A percentile compares a stretch with the other conserved stretches of the same genome.
Evolutionary conservation across 2,113 vertebrate species (phyloP).

Genomic region (Antennarius striatus): DNA sequence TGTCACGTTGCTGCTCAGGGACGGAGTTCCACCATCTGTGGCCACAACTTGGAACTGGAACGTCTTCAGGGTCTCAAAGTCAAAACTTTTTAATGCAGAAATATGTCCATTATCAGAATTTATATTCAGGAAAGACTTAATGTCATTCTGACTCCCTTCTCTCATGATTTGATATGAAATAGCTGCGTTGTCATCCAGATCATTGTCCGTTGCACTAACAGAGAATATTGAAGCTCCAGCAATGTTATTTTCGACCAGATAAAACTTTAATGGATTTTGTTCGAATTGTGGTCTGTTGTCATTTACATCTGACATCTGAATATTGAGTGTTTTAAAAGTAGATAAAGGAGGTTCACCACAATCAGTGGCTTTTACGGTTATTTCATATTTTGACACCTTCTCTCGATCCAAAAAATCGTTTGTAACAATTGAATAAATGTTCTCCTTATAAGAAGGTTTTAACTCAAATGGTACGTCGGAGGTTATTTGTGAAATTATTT

Average conservation of each 20-base stretch:
- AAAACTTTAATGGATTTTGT: slow-evolving; percentile 45
- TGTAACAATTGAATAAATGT: slow-evolving; percentile 71
- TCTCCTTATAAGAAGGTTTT: slow-evolving; percentile 67
- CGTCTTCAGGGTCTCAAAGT: slow-evolving; percentile 73
- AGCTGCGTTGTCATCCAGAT: slow-evolving; percentile 60
- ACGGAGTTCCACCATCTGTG: slow-evolving; percentile 69
- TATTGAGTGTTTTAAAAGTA: slow-evolving; percentile 47
- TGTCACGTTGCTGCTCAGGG: slow-evolving; percentile 65
- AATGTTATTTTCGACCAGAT: slow-evolving; percentile 67
- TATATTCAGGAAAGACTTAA: slow-evolving; percentile 45
- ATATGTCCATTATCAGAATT: slow-evolving; percentile 65
- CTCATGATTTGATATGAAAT: slow-evolving; percentile 53
- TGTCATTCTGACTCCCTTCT: slow-evolving; percentile 19
- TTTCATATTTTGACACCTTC: slow-evolving; percentile 71
- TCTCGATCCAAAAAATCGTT: slow-evolving; percentile 68
- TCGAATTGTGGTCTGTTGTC: slow-evolving; percentile 71
- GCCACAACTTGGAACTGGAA: slow-evolving; percentile 73
- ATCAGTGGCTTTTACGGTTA: slow-evolving; percentile 66
- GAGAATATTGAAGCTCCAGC: slow-evolving; percentile 60
- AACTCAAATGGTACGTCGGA: slow-evolving; percentile 65
- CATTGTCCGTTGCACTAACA: slow-evolving; percentile 62
- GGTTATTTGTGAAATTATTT: slow-evolving; percentile 59
- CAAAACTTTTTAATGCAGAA: slow-evolving; percentile 51
- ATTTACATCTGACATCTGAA: slow-evolving; percentile 72
- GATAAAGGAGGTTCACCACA: slow-evolving; percentile 63